Evolutionary conservation across 2,113 vertebrate species (phyloP), one percentile per base, ranked within the genome.

Genomic region (Pedetes capensis): DNA sequence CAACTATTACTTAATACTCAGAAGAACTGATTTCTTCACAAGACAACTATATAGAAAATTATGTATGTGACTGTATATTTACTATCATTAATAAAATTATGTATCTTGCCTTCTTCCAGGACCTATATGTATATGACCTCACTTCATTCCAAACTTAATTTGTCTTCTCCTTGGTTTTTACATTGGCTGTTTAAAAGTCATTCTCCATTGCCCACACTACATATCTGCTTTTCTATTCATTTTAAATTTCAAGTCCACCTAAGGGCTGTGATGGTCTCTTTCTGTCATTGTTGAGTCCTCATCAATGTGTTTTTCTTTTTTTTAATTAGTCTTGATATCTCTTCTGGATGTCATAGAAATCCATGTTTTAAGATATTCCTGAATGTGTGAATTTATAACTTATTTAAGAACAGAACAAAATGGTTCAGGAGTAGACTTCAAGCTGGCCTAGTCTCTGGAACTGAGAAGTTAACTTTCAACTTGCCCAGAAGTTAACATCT

Each of bases 101-200:
- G 18, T 22, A 64, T 74, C 17, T 6, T 64, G n/a, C 16, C 42
- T 71, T 74, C 39, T 39, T 66, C 34, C 8, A 68, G 44, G 12
- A 2, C 20, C 78, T 82, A 5, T 44, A 81, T 75, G 14, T 61
- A 8, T 9, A 37, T 53, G 39, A 76, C 12, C 71, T 92, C 51
- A 74, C 59, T 64, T 96, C 78, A 82, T 14, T 79, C 18, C 74
- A 79, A 81, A 80, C 37, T 72, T 86, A 51, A 42, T 94, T 88
- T 79, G 27, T 20, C 22, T 84, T 69, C 16, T 83, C 64, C 72
- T 68, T 78, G 79, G 5, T 44, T 88, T 87, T 92, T 13, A 81
- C 53, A 78, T 14, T 32, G 32, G 34, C 6, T 84, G 16, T 88
- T 83, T 76, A 59, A 4, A 85, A 79, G 11, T 20, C 69, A 6